Evolutionary conservation across 2,888 invertebrate genomes (phyloP).

Genomic region (Margaritifera margaritifera): DNA sequence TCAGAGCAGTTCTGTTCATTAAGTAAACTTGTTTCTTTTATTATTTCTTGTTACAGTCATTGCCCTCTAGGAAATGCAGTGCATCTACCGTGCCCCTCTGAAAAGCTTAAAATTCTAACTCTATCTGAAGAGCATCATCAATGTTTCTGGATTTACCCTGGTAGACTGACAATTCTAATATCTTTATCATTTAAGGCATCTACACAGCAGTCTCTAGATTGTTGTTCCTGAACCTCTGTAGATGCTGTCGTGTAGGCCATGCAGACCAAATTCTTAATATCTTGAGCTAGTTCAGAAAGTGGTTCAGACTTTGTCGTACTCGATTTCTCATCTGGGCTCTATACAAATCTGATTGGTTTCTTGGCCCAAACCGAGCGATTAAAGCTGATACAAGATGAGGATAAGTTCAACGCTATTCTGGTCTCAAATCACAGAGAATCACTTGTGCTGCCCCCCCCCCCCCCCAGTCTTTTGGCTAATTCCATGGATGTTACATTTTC

Average conservation of each 20-base stretch:
- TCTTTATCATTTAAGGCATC: background rate
- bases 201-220: background rate
- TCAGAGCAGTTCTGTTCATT: too few species aligned
- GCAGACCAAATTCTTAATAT: too few species aligned
- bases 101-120: too few species aligned
- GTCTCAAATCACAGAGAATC: slow-evolving; percentile 1
- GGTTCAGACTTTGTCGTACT: background rate
- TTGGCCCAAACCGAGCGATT: background rate
- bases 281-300: too few species aligned
- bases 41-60: too few species aligned
- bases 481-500: background rate
- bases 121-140: too few species aligned
- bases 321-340: background rate
- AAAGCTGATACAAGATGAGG: background rate
- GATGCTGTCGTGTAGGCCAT: too few species aligned
- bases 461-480: slow-evolving; percentile 1
- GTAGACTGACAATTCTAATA: background rate
- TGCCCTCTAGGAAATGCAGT: too few species aligned
- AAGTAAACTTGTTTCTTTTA: too few species aligned
- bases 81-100: too few species aligned
- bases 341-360: slow-evolving; percentile 1
- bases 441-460: background rate
- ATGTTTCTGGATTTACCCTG: background rate
- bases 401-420: background rate
- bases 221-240: too few species aligned